Evolutionary conservation across 2,113 vertebrate species (phyloP), one percentile per base, ranked within the genome.

Genomic region (Syngnathus typhle): DNA sequence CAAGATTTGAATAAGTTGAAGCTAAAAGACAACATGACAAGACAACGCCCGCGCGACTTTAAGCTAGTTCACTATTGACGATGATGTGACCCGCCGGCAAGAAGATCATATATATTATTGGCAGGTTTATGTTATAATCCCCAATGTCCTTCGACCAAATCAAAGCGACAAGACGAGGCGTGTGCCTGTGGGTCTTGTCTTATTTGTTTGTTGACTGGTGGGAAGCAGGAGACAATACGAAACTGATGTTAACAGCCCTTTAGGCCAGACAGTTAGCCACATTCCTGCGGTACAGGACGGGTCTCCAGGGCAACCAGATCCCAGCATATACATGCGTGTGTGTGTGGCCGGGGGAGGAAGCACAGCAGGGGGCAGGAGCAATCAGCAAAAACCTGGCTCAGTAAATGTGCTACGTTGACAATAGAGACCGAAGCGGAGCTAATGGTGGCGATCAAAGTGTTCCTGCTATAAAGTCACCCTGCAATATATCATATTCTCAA

Each of bases 291-390:
- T n/a, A 60, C 63, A 32, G 69, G 52, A 10, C 64, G 61, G 38
- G 77, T 82, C 78, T 83, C 87, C 87, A 39, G 69, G 79, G 87
- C 9, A 74, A 92, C 88, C 23, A 16, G 2, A 16, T 27, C 55
- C 55, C 32, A 58, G 55, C 15, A 36, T 58, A 18, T 58, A 18
- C 15, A 36, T 58, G 55, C 27, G 60, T 70, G 79, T 84, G 82
- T 90, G 89, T 89, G 88, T 86, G 90, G 87, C 82, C 85, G 46
- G 76, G 71, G 83, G 81, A 79, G 78, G 83, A 72, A 76, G 74
- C 86, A 77, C 88, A 2, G 37, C 82, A 73, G 86, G 82, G 82
- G 74, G 71, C 19, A 1, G 56, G 67, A 73, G 69, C 87, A 81
- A 85, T 86, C 85, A 84, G 70, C 81, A 69, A 72, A 67, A 71